Conservation (phyloP, 2,797 vertebrate genomes). For the Lutjanus argentimaculatus region DNA sequence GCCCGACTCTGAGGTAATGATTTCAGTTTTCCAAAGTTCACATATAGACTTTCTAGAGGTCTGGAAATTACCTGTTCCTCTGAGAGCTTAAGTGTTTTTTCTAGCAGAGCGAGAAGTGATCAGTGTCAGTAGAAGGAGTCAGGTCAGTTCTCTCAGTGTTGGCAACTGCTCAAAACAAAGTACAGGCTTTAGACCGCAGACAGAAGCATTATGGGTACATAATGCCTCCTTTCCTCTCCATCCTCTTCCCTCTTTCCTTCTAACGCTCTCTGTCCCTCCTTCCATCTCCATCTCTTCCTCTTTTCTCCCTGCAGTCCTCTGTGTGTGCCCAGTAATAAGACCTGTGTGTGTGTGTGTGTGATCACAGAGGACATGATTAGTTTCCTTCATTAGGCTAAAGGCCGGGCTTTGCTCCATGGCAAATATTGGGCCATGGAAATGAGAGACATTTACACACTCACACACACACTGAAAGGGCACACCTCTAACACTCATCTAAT, state of each 20-base stretch:
- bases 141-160: conserved; percentile 39
- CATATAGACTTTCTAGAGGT: conserved; percentile 41
- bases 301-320: conserved; percentile 19
- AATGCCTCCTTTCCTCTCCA: conserved; percentile 48
- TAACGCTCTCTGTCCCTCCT: conserved; percentile 31
- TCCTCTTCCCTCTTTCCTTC: conserved; percentile 25
- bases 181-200: conserved; percentile 56
- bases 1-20: conserved; percentile 32
- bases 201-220: conserved; percentile 54
- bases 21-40: conserved; percentile 57
- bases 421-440: conserved; percentile 86
- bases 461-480: conserved; percentile 41
- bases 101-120: conserved; percentile 62
- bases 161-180: conserved; percentile 68
- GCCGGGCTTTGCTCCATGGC: conserved; percentile 78
- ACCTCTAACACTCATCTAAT: conserved; percentile 62
- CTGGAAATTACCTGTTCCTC: conserved; percentile 61
- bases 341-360: conserved; percentile 40
- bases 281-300: conserved; percentile 33
- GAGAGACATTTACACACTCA: conserved; percentile 69
- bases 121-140: conserved; percentile 58
- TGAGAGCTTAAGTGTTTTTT: conserved; percentile 61
- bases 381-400: conserved; percentile 83
- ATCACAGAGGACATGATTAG: conserved; percentile 79
- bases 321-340: conserved; percentile 43